Base-by-base conservation (phyloP, 2,113 vertebrate genomes). In the Rhinoptilus africanus region DNA sequence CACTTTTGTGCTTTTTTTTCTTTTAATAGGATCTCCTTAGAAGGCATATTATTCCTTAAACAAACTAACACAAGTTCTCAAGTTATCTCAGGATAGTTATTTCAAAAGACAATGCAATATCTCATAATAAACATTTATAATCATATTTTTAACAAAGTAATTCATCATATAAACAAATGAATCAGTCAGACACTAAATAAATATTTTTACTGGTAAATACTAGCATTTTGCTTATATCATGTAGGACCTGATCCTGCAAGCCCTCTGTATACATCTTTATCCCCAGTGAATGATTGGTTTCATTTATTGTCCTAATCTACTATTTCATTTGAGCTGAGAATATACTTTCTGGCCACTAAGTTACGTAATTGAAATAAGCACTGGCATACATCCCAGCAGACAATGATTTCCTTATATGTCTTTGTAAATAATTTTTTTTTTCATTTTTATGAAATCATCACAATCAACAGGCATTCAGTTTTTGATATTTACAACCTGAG, bases 221-320 rank as follows among this genome's bases (percentile, higher is more conserved):
- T 93, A 89, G 76, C 45, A 86, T 96, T 96, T 97, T 85, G 72
- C 83, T 95, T 94, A 51, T 89, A 92, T 69, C 71, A 69, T 57
- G 66, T 91, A 96, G 96, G 96, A 97, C 97, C 96, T 88, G 96
- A 97, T 96, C 97, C 97, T 86, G 96, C 97, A 97, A 98, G 97
- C 93, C 97, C 97, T 88, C 71, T 81, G 78, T 89, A 88, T 85
- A 91, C 32, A 76, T 83, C 77, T 92, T 85, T 94, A 96, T 95
- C 95, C 95, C 93, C 96, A 95, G 41, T 88, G 85, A 95, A 95
- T 83, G 67, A 91, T 32, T 73, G 76, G 15, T 87, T 81, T 81
- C 6, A 89, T 84, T 94, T 89, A 67, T 93, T 83, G 53, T 85
- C 93, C 66, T 91, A 89, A 81, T 78, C 45, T 94, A 85, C 51